These are phyloP conservation scores for Lacanobia wlatinum DNA, from an alignment of 2,888 invertebrate genomes.

Conservation along the genomic window DNA sequence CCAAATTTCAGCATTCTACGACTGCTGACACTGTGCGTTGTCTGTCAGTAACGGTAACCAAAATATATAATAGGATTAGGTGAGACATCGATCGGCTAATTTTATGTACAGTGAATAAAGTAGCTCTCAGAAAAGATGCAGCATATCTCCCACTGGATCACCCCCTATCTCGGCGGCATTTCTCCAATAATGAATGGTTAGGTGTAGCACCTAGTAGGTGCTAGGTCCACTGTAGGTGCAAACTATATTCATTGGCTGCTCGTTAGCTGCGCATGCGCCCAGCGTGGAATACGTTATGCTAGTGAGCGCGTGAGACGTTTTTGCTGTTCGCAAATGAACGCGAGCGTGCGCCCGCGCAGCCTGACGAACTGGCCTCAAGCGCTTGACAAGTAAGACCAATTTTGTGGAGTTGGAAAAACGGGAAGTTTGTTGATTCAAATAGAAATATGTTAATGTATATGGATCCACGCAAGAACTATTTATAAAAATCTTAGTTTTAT, in stretches of 20 bases:
- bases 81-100: too few species aligned
- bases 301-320: constrained; percentile 57
- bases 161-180: background rate
- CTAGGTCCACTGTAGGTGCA: constrained; percentile 35
- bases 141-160: constrained; percentile 16
- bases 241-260: constrained; percentile 55
- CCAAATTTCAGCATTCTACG: too few species aligned
- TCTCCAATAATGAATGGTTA: constrained; percentile 43
- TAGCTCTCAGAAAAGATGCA: background rate
- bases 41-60: too few species aligned
- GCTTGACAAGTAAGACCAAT: constrained; percentile 53
- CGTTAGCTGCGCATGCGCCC: constrained; percentile 52
- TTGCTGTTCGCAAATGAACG: constrained; percentile 52
- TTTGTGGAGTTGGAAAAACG: constrained; percentile 31
- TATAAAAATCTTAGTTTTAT: too few species aligned
- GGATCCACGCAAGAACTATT: too few species aligned
- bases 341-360: constrained; percentile 39
- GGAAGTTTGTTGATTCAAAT: constrained; percentile 24
- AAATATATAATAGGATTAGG: too few species aligned
- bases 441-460: background rate
- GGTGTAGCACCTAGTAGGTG: background rate
- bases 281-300: constrained; percentile 59
- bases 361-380: constrained; percentile 52
- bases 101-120: too few species aligned
- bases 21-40: too few species aligned